A percentile compares a stretch with the other conserved stretches of the same genome.
phyloP scores from a whole-genome alignment of 2,797 vertebrate genomes.

The Podarcis siculus region DNA sequence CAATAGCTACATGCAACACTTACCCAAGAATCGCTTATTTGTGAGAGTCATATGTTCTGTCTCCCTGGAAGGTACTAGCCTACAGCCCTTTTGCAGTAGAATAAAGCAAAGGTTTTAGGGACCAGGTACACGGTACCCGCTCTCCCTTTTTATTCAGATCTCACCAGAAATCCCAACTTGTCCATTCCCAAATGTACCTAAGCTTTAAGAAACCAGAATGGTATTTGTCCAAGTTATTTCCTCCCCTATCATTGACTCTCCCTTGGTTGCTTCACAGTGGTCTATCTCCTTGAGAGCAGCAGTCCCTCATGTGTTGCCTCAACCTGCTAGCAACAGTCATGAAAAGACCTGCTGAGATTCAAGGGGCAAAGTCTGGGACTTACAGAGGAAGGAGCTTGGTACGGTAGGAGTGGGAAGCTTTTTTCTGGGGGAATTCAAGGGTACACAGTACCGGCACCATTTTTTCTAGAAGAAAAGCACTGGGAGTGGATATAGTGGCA shows the following conservation, averaged over 20 bases:
- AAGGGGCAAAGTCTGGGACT: background rate
- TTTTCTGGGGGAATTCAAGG: no score
- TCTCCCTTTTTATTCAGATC: no score
- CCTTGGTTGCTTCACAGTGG: background rate
- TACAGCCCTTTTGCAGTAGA: background rate
- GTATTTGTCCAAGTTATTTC: background rate
- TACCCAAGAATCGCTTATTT: background rate
- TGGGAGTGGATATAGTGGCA: no score
- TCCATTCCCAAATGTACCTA: background rate
- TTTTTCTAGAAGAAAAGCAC: no score
- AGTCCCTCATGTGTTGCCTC: background rate
- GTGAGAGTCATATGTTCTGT: background rate
- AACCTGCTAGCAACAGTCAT: background rate
- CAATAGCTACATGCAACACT: background rate
- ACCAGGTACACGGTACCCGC: background rate
- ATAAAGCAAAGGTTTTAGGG: background rate
- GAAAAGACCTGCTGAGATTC: background rate
- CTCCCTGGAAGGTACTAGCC: background rate
- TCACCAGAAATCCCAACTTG: no score
- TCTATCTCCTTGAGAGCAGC: background rate
- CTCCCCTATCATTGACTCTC: background rate
- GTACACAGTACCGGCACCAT: no score
- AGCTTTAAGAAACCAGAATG: background rate
- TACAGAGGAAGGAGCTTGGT: background rate
- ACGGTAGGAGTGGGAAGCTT: background rate